A percentile compares a stretch with the other conserved stretches of the same genome.
Evolutionary conservation across 1,140 invertebrate genomes (phyloP).

Genomic region (Nasonia giraulti): DNA sequence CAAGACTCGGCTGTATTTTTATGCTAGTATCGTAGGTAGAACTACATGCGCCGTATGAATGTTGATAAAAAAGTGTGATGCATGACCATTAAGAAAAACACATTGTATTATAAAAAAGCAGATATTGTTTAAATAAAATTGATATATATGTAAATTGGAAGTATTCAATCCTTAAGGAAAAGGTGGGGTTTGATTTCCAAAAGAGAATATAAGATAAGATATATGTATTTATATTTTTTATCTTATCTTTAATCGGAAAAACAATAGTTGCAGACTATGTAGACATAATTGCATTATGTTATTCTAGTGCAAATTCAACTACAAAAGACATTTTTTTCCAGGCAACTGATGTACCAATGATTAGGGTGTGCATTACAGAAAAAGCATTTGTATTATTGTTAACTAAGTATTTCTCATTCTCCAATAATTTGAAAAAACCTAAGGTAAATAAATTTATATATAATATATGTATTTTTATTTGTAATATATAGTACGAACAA

Average conservation of each 20-base stretch:
- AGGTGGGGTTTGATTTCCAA: not conserved
- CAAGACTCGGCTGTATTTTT: slow-evolving; percentile 68
- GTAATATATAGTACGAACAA: slow-evolving; percentile 34
- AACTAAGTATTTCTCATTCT: slow-evolving; percentile 21
- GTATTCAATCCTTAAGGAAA: slow-evolving; percentile 44
- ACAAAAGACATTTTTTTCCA: slow-evolving; percentile 38
- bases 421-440: slow-evolving; percentile 33
- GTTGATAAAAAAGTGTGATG: slow-evolving; percentile 55
- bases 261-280: slow-evolving; percentile 20
- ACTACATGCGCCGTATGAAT: slow-evolving; percentile 57
- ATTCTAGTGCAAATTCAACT: slow-evolving; percentile 44
- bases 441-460: slow-evolving; percentile 27
- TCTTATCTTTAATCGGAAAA: slow-evolving; percentile 13
- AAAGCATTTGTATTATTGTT: slow-evolving; percentile 7
- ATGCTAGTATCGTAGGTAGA: slow-evolving; percentile 61
- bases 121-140: slow-evolving; percentile 72
- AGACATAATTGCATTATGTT: slow-evolving; percentile 42
- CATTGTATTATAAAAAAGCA: slow-evolving; percentile 70
- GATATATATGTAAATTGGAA: slow-evolving; percentile 62
- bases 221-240: slow-evolving; percentile 23
- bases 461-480: slow-evolving; percentile 30
- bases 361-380: slow-evolving; percentile 45
- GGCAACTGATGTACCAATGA: slow-evolving; percentile 21
- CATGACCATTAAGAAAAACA: slow-evolving; percentile 60
- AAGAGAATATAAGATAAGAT: slow-evolving; percentile 19